Base-by-base conservation (phyloP, 1,140 invertebrate genomes). In the Phocides pigmalion region DNA sequence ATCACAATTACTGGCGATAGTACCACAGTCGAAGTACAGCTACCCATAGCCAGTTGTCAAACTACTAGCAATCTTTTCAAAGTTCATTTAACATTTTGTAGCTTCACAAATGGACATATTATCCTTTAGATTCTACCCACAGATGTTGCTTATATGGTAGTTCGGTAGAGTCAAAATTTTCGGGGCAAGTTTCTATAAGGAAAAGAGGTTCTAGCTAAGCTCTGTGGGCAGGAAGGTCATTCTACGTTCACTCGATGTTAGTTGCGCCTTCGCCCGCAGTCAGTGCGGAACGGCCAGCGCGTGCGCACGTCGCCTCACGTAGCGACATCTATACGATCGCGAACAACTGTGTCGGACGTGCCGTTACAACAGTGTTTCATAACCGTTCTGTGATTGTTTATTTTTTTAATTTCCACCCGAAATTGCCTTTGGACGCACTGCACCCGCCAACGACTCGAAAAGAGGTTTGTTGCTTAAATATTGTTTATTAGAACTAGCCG, bases 331-430 rank as follows among this genome's bases (percentile, higher is more conserved):
- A n/a, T 53, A 72, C 76, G 72, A 76, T 80, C 81, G 76, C 75
- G 80, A 72, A 70, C 37, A 74, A 70, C 70, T 73, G 81, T 83
- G 83, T 78, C 76, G 70, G 72, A 79, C 82, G 70, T 79, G 76
- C 80, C 81, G 82, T 85, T 87, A 82, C 74, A 70, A 80, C 70
- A 75, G 84, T 87, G 86, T 86, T 84, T 82, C 81, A 83, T 81
- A 84, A 87, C 75, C 72, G 77, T 84, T 84, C 74, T 79, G 83
- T 88, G 83, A 75, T 84, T 88, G 84, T 87, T 87, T 81, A 84
- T 80, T 80, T 84, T 81, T 81, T 75, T 70, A 74, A 77, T 61
- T 47, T 37, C 44, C 56, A 61, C 75, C 71, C 72, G 42, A 61
- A 74, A 69, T 73, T 70, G 47, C 64, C 58, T 67, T 78, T 62